These are phyloP conservation scores for Oscheius sp. DNA, from an alignment of 2,888 invertebrate genomes.

Conservation along the genomic window DNA sequence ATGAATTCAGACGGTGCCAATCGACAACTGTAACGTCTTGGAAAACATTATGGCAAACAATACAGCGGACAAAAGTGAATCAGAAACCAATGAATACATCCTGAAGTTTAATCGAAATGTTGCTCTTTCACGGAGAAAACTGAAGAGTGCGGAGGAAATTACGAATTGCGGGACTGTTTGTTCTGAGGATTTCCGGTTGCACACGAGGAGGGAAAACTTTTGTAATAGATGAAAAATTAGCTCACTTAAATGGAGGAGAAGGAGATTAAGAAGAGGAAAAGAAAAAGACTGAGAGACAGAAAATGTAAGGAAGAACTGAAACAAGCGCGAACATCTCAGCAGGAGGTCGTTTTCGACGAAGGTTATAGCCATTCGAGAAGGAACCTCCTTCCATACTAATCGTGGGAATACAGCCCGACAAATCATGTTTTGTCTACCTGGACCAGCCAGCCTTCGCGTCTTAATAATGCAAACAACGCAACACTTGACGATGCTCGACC, in stretches of 20 bases:
- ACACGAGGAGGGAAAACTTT: too few species aligned
- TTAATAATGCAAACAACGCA: constrained; percentile 29
- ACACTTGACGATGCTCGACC: constrained; percentile 26
- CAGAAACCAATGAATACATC: too few species aligned
- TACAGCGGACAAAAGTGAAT: not conserved
- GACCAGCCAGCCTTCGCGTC: constrained; percentile 26
- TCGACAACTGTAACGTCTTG: not conserved
- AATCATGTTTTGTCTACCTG: constrained; percentile 17
- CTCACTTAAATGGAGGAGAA: not conserved
- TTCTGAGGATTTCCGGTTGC: constrained; percentile 19
- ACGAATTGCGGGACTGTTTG: not conserved
- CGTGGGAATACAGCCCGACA: not conserved
- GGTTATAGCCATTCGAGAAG: not conserved
- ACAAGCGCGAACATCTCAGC: constrained; percentile 5
- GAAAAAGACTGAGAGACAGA: too few species aligned
- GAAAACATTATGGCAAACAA: constrained; percentile 10
- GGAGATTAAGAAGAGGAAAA: not conserved
- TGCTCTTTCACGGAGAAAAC: not conserved
- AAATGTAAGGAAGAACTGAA: too few species aligned
- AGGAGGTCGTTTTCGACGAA: not conserved
- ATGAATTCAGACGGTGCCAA: not conserved
- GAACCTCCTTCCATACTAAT: not conserved
- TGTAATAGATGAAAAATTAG: not conserved
- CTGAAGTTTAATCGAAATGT: not conserved
- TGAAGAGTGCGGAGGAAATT: not conserved